Percentiles rank a stretch among this genome's conserved stretches.
These are phyloP conservation scores for Sesamia inferens DNA, from an alignment of 2,888 invertebrate species.

Conservation along the genomic window DNA sequence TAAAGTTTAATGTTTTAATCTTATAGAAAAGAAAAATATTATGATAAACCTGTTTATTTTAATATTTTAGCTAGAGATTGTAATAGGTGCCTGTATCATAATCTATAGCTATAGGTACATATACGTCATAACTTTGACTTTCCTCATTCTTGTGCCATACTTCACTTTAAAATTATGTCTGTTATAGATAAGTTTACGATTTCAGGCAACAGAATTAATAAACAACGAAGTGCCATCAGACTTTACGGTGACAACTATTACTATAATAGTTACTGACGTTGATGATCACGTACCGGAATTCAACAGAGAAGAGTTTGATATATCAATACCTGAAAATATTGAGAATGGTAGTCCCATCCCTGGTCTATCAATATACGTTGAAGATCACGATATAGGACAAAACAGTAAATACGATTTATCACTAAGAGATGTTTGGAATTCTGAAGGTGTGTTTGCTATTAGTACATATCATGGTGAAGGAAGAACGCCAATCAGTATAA, in stretches of 20 bases:
- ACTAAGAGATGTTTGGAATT: slow-evolving; percentile 90
- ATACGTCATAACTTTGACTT: background rate
- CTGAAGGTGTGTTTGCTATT: slow-evolving; percentile 91
- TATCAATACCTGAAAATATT: slow-evolving; percentile 94
- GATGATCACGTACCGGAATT: slow-evolving; percentile 94
- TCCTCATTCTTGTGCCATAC: background rate
- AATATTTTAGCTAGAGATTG: too few relatives aligned
- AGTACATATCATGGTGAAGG: slow-evolving; percentile 92
- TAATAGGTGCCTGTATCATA: background rate
- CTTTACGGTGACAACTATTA: slow-evolving; percentile 92
- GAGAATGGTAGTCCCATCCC: slow-evolving; percentile 92
- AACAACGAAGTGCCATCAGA: slow-evolving; percentile 93
- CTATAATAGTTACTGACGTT: slow-evolving; percentile 94
- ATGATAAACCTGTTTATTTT: too few relatives aligned
- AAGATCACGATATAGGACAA: slow-evolving; percentile 93
- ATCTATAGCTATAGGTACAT: background rate
- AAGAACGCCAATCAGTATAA: slow-evolving; percentile 93
- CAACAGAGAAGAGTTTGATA: slow-evolving; percentile 91
- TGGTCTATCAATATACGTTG: slow-evolving; percentile 93
- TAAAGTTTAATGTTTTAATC: background rate
- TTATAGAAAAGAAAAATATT: background rate
- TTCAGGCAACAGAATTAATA: slow-evolving; percentile 93
- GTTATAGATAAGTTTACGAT: slow-evolving; percentile 23
- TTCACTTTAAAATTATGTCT: background rate
- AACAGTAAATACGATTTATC: slow-evolving; percentile 93